Evolutionary conservation across 1,140 invertebrate genomes (phyloP).

Genomic region (Neodiprion virginianus): DNA sequence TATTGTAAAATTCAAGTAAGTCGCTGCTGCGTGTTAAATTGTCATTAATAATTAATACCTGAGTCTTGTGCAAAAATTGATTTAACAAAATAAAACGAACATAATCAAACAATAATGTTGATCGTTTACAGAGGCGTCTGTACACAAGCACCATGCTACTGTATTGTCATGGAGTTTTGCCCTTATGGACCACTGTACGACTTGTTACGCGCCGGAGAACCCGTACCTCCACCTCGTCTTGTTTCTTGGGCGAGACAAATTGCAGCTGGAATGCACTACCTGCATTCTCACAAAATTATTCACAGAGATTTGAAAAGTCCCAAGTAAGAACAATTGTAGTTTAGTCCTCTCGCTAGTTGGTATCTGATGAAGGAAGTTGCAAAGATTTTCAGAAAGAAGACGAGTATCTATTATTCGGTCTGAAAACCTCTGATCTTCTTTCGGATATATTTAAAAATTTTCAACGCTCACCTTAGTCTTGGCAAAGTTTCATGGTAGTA

Average conservation of each 20-base stretch:
- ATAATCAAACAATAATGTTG: too few species aligned
- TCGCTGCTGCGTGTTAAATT: constrained; percentile 16
- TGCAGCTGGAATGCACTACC: constrained; percentile 94
- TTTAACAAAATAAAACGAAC: too few species aligned
- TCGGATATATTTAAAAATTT: constrained; percentile 9
- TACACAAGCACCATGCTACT: constrained; percentile 91
- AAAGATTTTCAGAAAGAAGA: background rate
- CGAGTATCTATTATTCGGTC: constrained; percentile 21
- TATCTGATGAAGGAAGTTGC: background rate
- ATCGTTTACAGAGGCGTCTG: constrained; percentile 81
- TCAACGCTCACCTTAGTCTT: background rate
- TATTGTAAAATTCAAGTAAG: constrained; percentile 93
- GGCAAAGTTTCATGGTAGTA: background rate
- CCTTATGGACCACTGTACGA: constrained; percentile 94
- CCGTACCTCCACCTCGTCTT: constrained; percentile 83
- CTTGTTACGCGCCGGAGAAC: constrained; percentile 80
- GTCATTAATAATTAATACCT: background rate
- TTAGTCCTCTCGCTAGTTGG: background rate
- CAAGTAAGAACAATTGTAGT: constrained; percentile 74
- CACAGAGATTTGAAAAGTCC: constrained; percentile 96
- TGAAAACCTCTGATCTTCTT: constrained; percentile 6
- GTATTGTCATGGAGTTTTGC: constrained; percentile 98
- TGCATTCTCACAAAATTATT: constrained; percentile 96
- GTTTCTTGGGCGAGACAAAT: constrained; percentile 96
- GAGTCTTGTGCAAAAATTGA: background rate